phyloP scores from a whole-genome alignment of 35 echinoderm and acorn worm genomes.

The Strongylocentrotus purpuratus region DNA sequence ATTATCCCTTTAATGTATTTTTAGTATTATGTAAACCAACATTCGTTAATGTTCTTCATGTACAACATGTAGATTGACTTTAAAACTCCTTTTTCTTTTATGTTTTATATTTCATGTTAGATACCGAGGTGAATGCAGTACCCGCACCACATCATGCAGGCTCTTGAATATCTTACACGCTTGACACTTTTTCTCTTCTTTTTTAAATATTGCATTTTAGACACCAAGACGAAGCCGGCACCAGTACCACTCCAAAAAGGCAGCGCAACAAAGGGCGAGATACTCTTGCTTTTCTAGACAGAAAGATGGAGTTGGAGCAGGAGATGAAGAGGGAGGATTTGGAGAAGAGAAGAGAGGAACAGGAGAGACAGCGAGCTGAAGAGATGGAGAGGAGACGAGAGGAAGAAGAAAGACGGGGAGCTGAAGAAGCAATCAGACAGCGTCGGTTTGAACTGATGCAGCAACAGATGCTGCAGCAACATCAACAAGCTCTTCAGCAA shows the following conservation, averaged over 20 bases:
- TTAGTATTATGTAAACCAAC: slow-evolving; percentile 13
- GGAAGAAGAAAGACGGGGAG: neutral
- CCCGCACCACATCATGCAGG: neutral
- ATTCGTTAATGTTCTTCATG: neutral
- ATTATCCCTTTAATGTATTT: too few species aligned
- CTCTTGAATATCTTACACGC: neutral
- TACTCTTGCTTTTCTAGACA: neutral
- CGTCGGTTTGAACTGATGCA: slow-evolving; percentile 12
- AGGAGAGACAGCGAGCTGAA: neutral
- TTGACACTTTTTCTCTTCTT: neutral
- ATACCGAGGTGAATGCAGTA: slow-evolving; percentile 16
- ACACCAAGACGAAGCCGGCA: neutral
- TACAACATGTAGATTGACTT: neutral
- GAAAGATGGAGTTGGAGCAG: slow-evolving; percentile 19
- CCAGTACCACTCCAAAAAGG: neutral
- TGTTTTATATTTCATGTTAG: neutral
- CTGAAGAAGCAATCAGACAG: neutral
- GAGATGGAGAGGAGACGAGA: slow-evolving; percentile 36
- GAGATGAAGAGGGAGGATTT: slow-evolving; percentile 15
- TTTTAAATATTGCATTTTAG: neutral
- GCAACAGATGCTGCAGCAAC: too few species aligned
- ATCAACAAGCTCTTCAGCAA: slow-evolving; percentile 20
- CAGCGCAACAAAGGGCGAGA: neutral
- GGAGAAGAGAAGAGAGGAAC: neutral
- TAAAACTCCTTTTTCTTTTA: neutral